Evolutionary conservation across 2,888 invertebrate genomes (phyloP), one percentile per base, ranked within the genome.

Genomic region (Drosophila birchii): DNA sequence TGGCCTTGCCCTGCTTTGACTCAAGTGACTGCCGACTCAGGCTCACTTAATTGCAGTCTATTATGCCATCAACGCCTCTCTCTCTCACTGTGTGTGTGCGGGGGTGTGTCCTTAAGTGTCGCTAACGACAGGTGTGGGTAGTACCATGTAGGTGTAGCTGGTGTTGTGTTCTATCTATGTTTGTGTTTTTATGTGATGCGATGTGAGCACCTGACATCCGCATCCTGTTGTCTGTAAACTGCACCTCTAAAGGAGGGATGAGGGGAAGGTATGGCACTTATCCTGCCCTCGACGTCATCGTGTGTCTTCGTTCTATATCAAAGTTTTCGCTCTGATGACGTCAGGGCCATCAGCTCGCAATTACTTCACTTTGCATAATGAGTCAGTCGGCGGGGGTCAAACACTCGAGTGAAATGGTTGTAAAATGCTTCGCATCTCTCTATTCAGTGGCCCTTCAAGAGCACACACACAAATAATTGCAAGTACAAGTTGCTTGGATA

Each of bases 11-110:
- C 38, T 72, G 67, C 49, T 64, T 78, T 51, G 60, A 39, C 32
- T 43, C 62, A 75, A 83, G 81, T 71, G 77, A 73, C 80, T 85
- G 83, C 75, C 79, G 79, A 78, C 86, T 86, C 73, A 76, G 86
- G 88, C 63, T 78, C 81, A 79, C 75, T 86, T 86, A 86, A 86
- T 86, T 86, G 86, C 88, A 80, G 84, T 83, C 88, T 80, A 86
- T 88, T 86, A 86, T 79, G 81, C 78, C 88, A 88, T 84, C 84
- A 86, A 86, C 86, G 88, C 84, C 71, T 78, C 72, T 56, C 68
- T 81, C 26, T 26, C 71, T 78, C 72, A 54, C 68, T 81, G 5
- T 26, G 76, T 14, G 49, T 18, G 49, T 29, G 29, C 18, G 49
- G n/a, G 14, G 7, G 32, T 16, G 51, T 36, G 51, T 76, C 71